Evolutionary conservation across 2,113 vertebrate genomes (phyloP).

Genomic region (Triplophysa dalaica): DNA sequence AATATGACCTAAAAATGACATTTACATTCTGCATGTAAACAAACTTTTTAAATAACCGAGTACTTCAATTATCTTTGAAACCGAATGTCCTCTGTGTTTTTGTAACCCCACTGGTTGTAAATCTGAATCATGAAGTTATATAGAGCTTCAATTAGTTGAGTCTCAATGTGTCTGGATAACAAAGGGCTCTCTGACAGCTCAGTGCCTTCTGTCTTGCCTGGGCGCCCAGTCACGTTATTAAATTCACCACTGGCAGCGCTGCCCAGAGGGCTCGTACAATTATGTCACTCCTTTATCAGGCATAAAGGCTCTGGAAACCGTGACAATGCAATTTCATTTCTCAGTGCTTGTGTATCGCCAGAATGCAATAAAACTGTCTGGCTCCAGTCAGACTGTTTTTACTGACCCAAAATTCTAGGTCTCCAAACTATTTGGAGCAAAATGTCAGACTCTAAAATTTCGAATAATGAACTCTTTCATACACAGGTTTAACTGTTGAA

Average conservation of each 20-base stretch:
- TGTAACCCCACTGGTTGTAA: constrained; percentile 31
- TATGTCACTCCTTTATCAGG: constrained; percentile 50
- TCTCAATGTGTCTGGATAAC: constrained; percentile 53
- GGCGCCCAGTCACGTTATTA: constrained; percentile 53
- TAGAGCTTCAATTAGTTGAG: constrained; percentile 55
- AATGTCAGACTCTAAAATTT: constrained; percentile 61
- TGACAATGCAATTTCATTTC: constrained; percentile 72
- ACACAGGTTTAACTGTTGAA: constrained; percentile 38
- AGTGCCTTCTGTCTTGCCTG: constrained; percentile 43
- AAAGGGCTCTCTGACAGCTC: constrained; percentile 53
- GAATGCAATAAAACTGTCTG: constrained; percentile 75
- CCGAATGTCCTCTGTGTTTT: not conserved
- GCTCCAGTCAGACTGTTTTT: constrained; percentile 68
- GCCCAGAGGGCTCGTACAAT: constrained; percentile 60
- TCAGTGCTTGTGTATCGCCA: constrained; percentile 64
- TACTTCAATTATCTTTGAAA: constrained; percentile 11
- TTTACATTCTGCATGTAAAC: not conserved
- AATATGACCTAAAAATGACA: not conserved
- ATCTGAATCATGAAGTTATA: constrained; percentile 43
- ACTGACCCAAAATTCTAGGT: constrained; percentile 61
- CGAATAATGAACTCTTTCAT: constrained; percentile 42
- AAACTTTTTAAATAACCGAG: not conserved
- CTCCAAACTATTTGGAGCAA: constrained; percentile 55
- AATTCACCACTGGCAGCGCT: constrained; percentile 56
- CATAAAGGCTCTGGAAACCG: constrained; percentile 59